A percentile compares a stretch with the other conserved stretches of the same genome.
phyloP scores from a whole-genome alignment of 2,797 vertebrate genomes.

The Crocodylus rhombifer region DNA sequence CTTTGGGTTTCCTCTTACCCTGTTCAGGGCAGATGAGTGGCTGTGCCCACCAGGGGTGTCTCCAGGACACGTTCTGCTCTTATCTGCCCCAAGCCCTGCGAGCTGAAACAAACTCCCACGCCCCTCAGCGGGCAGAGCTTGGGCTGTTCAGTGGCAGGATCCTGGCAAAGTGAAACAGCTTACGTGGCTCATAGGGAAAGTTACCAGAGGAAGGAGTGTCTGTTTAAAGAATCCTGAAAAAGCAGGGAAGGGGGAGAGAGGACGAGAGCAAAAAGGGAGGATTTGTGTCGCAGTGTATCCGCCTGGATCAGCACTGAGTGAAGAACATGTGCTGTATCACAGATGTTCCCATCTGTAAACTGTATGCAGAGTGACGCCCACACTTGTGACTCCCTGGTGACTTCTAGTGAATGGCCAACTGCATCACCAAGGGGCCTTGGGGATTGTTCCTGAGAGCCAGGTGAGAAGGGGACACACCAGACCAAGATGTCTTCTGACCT shows the following conservation, averaged over 20 bases:
- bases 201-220: background rate
- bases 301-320: background rate
- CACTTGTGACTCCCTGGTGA: background rate
- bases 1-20: background rate
- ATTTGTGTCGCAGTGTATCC: background rate
- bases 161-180: background rate
- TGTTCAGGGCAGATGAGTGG: background rate
- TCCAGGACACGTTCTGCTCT: background rate
- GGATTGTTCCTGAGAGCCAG: background rate
- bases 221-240: background rate
- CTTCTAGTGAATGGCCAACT: background rate
- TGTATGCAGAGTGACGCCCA: background rate
- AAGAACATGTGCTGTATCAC: background rate
- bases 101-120: background rate
- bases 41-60: background rate
- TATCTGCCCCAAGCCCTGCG: background rate
- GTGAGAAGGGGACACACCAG: background rate
- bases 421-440: background rate
- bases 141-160: background rate
- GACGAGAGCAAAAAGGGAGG: background rate
- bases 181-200: background rate
- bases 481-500: background rate
- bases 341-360: background rate
- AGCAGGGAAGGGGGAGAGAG: background rate
- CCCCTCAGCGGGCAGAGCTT: background rate